Base-by-base conservation (phyloP, 2,113 vertebrate genomes). In the Otis tarda region DNA sequence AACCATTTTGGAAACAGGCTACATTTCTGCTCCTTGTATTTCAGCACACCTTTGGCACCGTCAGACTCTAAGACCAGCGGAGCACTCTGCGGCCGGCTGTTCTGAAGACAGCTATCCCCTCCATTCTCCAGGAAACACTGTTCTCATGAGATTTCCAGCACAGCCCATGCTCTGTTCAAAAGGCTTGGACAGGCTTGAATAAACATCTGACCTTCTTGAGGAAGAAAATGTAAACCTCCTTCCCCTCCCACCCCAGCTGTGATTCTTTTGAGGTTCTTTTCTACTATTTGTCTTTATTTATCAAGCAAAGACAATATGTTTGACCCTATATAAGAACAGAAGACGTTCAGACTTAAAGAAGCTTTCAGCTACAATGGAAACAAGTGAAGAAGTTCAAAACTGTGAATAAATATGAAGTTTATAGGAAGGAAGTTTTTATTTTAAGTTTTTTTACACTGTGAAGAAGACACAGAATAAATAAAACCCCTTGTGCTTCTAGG, bases 221-320 rank as follows among this genome's bases (percentile, higher is more conserved):
- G 64, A 89, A 78, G 56, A 83, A 94, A 93, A 90, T 45, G 65
- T 64, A 93, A 89, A 95, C 87, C 49, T 92, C 45, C 56, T 69
- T 94, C 69, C 37, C 70, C 53, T 91, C 33, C 67, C 31, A 83
- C 70, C n/a, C 53, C 41, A 84, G 77, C 69, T 76, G 45, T 45
- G 86, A 65, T 78, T 84, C 89, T 89, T 97, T 78, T 78, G 80
- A 92, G 88, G 6, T 86, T 81, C 73, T 92, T 87, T 92, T 83
- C 57, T 89, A 49, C 78, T 89, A 79, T 91, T 91, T 85, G 75
- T 76, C 93, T 79, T 90, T 95, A 90, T 94, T 90, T 95, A 94
- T 89, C 70, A 84, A 76, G 83, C 30, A 78, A 93, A 89, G 68
- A 68, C 55, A 87, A 8, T 76, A 61, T 20, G 6, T 73, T 93